Evolutionary conservation across 2,113 vertebrate genomes (phyloP).

Genomic region (Tretioscincus oriximinensis): DNA sequence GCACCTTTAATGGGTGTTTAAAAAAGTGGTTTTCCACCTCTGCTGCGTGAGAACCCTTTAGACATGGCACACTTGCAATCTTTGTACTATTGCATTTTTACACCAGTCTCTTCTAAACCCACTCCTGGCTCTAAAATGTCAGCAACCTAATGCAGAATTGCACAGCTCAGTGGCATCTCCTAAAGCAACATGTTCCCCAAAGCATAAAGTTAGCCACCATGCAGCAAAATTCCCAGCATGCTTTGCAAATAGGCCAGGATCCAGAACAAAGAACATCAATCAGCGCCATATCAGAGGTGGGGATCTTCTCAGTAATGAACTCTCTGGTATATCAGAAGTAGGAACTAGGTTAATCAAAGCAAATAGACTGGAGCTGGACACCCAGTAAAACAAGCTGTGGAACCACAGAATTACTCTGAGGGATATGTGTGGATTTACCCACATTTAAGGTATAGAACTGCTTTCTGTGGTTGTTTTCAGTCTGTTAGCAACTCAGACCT

Average conservation of each 20-base stretch:
- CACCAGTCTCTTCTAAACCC: not conserved
- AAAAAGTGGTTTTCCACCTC: too few relatives aligned
- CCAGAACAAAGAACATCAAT: constrained; percentile 1
- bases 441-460: not conserved
- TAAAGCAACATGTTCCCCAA: not conserved
- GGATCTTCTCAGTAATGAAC: not conserved
- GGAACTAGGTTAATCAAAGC: not conserved
- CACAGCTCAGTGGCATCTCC: not conserved
- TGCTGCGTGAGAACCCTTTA: not conserved
- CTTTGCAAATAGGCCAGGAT: not conserved
- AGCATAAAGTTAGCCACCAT: not conserved
- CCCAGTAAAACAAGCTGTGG: not conserved
- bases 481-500: too few relatives aligned
- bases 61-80: not conserved
- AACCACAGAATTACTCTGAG: not conserved
- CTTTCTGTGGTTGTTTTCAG: too few relatives aligned
- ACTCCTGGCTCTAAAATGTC: not conserved
- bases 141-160: not conserved
- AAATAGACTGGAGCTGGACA: not conserved
- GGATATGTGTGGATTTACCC: not conserved
- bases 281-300: not conserved
- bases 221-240: constrained; percentile 9
- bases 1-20: too few relatives aligned
- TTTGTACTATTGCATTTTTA: not conserved
- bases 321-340: not conserved